phyloP scores from a whole-genome alignment of 1,140 invertebrate species.

The Drosophila lacertosa region DNA sequence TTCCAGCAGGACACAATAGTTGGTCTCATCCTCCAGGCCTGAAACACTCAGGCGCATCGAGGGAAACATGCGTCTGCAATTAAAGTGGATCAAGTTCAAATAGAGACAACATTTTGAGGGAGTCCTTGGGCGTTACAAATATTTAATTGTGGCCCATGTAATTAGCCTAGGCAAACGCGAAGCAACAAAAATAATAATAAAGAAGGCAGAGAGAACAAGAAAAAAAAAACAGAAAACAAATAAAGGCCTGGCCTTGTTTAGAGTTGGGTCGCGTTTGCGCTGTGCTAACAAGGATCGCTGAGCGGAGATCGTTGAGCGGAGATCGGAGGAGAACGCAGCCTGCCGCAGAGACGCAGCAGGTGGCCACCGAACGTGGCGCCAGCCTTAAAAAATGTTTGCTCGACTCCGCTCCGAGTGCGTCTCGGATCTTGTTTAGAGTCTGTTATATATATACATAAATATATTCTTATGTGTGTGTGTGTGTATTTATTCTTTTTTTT shows the following conservation, averaged over 20 bases:
- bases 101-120: constrained; percentile 38
- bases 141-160: constrained; percentile 80
- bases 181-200: constrained; percentile 24
- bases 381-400: constrained; percentile 54
- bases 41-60: constrained; percentile 88
- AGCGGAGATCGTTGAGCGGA: constrained; percentile 1
- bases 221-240: constrained; percentile 18
- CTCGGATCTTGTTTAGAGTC: constrained; percentile 13
- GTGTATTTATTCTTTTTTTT: constrained; percentile 20
- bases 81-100: constrained; percentile 53
- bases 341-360: constrained; percentile 72
- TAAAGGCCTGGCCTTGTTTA: constrained; percentile 15
- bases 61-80: constrained; percentile 93
- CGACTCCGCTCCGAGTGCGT: constrained; percentile 11
- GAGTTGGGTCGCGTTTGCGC: constrained; percentile 30
- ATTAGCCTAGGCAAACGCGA: constrained; percentile 68
- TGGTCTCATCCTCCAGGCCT: constrained; percentile 90
- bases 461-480: too few relatives aligned
- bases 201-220: not conserved
- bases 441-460: too few relatives aligned
- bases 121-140: constrained; percentile 72
- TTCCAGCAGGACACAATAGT: constrained; percentile 93
- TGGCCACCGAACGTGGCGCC: constrained; percentile 77
- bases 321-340: constrained; percentile 15
- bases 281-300: constrained; percentile 75